Conservation (phyloP, 2,797 vertebrate genomes). For the Acanthopagrus latus region DNA sequence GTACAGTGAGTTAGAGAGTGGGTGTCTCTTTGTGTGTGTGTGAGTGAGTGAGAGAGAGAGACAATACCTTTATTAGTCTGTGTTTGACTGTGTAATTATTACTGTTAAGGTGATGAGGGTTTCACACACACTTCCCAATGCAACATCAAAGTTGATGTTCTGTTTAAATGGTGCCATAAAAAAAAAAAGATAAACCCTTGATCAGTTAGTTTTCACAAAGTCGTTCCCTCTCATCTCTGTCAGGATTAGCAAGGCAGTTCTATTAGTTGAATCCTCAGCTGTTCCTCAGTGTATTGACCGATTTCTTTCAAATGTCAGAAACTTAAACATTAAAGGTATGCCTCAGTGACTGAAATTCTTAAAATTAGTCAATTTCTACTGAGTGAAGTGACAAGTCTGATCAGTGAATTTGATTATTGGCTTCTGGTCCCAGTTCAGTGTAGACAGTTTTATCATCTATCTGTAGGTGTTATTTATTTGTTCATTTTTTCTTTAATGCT, state of each 20-base stretch:
- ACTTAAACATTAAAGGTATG: not conserved
- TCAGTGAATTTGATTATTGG: too few relatives aligned
- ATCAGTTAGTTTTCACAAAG: not conserved
- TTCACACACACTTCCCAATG: not conserved
- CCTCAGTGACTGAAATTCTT: not conserved
- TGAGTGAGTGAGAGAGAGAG: too few relatives aligned
- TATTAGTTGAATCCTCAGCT: not conserved
- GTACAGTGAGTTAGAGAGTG: conserved; percentile 37
- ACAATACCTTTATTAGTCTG: conserved; percentile 27
- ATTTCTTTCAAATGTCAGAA: conserved; percentile 13
- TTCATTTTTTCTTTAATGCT: too few relatives aligned
- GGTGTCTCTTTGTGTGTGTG: not conserved
- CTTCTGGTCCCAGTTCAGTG: too few relatives aligned
- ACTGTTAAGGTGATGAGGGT: conserved; percentile 23
- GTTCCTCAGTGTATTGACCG: not conserved
- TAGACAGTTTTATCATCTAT: too few relatives aligned
- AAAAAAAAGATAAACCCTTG: not conserved
- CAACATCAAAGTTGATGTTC: not conserved
- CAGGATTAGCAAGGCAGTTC: not conserved
- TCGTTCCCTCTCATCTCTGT: not conserved
- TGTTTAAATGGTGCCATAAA: not conserved
- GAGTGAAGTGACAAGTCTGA: not conserved
- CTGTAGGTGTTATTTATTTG: too few relatives aligned
- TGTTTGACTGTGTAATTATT: conserved; percentile 35
- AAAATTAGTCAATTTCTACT: not conserved